Base-by-base conservation (phyloP, 2,888 invertebrate species). In the Drosophila crucigera region DNA sequence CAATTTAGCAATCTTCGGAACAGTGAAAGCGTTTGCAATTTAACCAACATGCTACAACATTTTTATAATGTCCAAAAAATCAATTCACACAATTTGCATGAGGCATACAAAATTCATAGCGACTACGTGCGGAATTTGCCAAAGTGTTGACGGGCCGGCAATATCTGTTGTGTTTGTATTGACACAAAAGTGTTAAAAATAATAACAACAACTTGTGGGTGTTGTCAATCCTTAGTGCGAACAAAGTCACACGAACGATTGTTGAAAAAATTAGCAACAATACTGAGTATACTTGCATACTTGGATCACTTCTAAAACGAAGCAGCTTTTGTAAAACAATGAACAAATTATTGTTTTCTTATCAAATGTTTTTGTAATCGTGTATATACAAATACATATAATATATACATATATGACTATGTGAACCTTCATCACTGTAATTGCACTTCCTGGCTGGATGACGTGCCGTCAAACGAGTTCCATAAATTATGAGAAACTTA, bases 41-140 rank as follows among this genome's bases (percentile, higher is more conserved):
- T 80, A 82, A 72, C 84, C 86, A 83, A 81, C 72, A 73, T 49
- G 30, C 54, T 58, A 58, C 53, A 41, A 58, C 11, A 76, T 61
- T 70, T 78, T 79, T 75, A 77, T 87, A 81, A 76, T 83, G 67
- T 37, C 67, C 81, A 76, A 78, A 68, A 80, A 81, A 78, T 73
- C 75, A 74, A 73, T 78, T 76, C 84, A 61, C 75, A 82, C 76
- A 75, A 83, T 81, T 82, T 84, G 76, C 83, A 79, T 70, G 68
- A 41, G 28, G 55, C 78, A 79, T 68, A 77, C 80, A 78, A 73
- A 84, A 69, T 67, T 72, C 67, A 80, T 73, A 56, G 72, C 77
- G 59, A 33, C 39, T 80, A 82, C 81, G 81, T 82, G 83, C 72
- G 66, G 49, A 77, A 82, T 72, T 81, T 56, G 73, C 61, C 73